Evolutionary conservation across 2,888 invertebrate genomes (phyloP).

Genomic region (Meteorus colon): DNA sequence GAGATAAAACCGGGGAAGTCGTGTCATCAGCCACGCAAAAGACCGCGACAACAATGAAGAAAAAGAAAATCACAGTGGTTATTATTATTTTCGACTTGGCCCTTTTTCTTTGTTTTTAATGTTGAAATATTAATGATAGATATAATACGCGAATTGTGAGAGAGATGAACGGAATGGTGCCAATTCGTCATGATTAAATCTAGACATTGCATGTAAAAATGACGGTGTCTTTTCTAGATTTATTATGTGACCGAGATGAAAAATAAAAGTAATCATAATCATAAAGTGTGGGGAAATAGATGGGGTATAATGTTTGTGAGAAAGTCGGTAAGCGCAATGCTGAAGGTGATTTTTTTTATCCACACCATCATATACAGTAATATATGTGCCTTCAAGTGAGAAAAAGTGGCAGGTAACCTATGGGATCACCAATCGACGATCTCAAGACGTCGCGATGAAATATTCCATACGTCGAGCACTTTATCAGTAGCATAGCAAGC

Average conservation of each 20-base stretch:
- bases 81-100: background rate
- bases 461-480: conserved; percentile 24
- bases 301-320: conserved; percentile 51
- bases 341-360: conserved; percentile 49
- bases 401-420: conserved; percentile 31
- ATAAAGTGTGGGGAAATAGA: conserved; percentile 2
- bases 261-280: conserved; percentile 3
- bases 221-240: background rate
- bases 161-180: background rate
- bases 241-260: background rate
- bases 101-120: background rate
- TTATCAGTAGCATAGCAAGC: conserved; percentile 23
- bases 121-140: background rate
- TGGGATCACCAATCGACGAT: conserved; percentile 33
- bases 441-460: conserved; percentile 31
- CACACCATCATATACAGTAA: conserved; percentile 59
- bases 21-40: conserved; percentile 2
- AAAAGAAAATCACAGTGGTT: background rate
- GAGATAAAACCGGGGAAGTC: background rate
- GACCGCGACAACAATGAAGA: conserved; percentile 3
- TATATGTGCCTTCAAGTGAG: conserved; percentile 48
- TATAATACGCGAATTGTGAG: too few species aligned
- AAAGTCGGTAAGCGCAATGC: conserved; percentile 52
- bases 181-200: background rate
- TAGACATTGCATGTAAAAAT: background rate